Evolutionary conservation across 1,140 invertebrate species (phyloP), one percentile per base, ranked within the genome.

Genomic region (Brachionus angularis): DNA sequence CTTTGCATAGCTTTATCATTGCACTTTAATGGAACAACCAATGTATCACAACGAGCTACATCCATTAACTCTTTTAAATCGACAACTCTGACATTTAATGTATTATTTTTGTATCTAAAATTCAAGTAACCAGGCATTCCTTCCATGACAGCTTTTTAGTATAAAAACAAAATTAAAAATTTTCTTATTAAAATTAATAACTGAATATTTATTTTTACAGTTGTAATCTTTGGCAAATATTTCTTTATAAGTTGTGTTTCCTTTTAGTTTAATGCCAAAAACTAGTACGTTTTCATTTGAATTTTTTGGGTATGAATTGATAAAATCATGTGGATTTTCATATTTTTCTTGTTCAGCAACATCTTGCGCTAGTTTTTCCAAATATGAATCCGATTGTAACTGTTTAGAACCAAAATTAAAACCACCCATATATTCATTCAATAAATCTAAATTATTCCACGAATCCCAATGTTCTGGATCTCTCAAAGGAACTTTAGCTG

Each of bases 41-140:
- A n/a, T 52, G 49, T 55, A 34, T 55, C 52, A 55, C 52, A 55
- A 18, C 52, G 31, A 33, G 52, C 34, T 1, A 55, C 34, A 31
- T 55, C 52, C 52, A 55, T 55, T n/a, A 55, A 34, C 18, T 36
- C 34, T 34, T 55, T 55, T 31, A 55, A 36, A 14, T 55, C 23
- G 4, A 16, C 34, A 8, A 55, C 10, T 34, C 34, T 31, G 21
- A 55, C 52, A 55, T 55, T 55, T 31, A 55, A 34, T 36, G 52
- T 55, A 31, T 55, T 55, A 31, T 55, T 55, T 55, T 55, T 55
- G 52, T 55, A 55, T 29, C 52, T 29, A 18, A 55, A 34, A 55
- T 55, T 55, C 52, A 55, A 55, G 18, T 55, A 55, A n/a, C 52
- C 52, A 31, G 52, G 52, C 52, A 55, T 55, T 5, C 52, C 52